A percentile compares a stretch with the other conserved stretches of the same genome.
Conservation (phyloP, 2,888 invertebrate genomes). For the Boloria euphrosyne region DNA sequence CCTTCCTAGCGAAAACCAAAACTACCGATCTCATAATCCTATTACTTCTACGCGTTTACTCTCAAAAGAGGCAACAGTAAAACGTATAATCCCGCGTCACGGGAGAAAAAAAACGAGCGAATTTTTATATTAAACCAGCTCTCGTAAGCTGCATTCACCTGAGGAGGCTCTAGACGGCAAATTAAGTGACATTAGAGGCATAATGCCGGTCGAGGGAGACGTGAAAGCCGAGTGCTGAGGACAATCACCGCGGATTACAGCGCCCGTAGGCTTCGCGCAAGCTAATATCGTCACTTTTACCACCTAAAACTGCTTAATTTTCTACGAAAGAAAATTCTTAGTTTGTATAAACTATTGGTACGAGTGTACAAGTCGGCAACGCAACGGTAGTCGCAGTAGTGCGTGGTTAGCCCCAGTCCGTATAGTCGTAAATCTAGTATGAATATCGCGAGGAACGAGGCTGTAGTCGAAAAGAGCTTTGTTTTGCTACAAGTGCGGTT, state of each 20-base stretch:
- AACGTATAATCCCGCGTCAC: slow-evolving; percentile 65
- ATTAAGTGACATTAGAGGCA: slow-evolving; percentile 80
- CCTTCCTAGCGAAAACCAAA: slow-evolving; percentile 56
- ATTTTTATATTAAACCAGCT: slow-evolving; percentile 79
- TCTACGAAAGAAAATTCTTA: slow-evolving; percentile 28
- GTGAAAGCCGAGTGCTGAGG: slow-evolving; percentile 73
- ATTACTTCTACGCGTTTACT: slow-evolving; percentile 77
- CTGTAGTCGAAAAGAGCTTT: slow-evolving; percentile 52
- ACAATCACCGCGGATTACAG: slow-evolving; percentile 45
- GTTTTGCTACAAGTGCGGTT: slow-evolving; percentile 46
- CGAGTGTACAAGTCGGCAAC: slow-evolving; percentile 44
- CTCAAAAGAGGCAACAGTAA: slow-evolving; percentile 77
- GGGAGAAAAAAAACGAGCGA: slow-evolving; percentile 62
- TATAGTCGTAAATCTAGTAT: slow-evolving; percentile 39
- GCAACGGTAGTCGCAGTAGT: slow-evolving; percentile 53
- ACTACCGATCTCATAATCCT: slow-evolving; percentile 69
- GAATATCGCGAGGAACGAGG: slow-evolving; percentile 45
- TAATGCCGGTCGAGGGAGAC: slow-evolving; percentile 73
- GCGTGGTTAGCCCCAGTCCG: slow-evolving; percentile 40
- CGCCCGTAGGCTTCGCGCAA: slow-evolving; percentile 34
- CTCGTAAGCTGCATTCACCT: slow-evolving; percentile 75
- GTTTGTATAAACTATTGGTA: slow-evolving; percentile 32
- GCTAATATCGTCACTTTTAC: slow-evolving; percentile 39
- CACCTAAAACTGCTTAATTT: slow-evolving; percentile 35
- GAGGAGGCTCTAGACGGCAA: slow-evolving; percentile 78